These are phyloP conservation scores for Neoascia interrupta DNA, from an alignment of 2,888 invertebrate species.

Conservation along the genomic window DNA sequence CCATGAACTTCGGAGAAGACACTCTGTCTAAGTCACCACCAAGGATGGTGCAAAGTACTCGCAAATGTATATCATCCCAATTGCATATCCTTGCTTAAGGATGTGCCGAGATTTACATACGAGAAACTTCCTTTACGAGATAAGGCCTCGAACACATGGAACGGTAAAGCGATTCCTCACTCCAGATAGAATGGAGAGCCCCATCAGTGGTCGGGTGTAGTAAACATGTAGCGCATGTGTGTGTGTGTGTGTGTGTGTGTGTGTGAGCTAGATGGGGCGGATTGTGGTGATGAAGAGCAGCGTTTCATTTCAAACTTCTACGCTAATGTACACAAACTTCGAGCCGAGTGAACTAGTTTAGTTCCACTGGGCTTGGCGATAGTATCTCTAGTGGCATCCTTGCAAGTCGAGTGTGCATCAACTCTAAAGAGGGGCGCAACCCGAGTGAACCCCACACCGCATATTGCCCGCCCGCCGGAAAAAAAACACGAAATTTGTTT, in stretches of 20 bases:
- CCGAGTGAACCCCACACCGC: too few relatives aligned
- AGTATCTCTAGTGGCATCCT: constrained; percentile 39
- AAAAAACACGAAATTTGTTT: constrained; percentile 42
- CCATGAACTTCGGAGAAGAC: constrained; percentile 41
- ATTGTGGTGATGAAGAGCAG: constrained; percentile 33
- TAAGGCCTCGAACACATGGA: constrained; percentile 2
- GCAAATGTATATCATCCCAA: constrained; percentile 38
- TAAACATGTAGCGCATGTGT: not conserved
- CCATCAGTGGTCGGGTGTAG: constrained; percentile 11
- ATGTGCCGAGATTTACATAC: constrained; percentile 63
- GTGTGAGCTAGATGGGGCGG: too few relatives aligned
- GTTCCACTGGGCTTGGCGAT: not conserved
- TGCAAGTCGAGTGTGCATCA: constrained; percentile 31
- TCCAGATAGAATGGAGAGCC: constrained; percentile 22
- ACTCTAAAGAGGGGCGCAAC: too few relatives aligned
- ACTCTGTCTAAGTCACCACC: constrained; percentile 27
- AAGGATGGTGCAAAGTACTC: constrained; percentile 32
- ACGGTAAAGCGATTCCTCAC: not conserved
- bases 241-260: not conserved
- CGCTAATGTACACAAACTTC: constrained; percentile 57
- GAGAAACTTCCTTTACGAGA: constrained; percentile 17
- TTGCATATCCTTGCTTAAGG: constrained; percentile 33
- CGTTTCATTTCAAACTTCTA: constrained; percentile 53
- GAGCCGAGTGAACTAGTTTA: constrained; percentile 30
- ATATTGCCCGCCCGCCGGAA: not conserved